Percentiles rank a stretch among this genome's conserved stretches.
Evolutionary conservation across 1,140 invertebrate genomes (phyloP).

Genomic region (Bactericera cockerelli): DNA sequence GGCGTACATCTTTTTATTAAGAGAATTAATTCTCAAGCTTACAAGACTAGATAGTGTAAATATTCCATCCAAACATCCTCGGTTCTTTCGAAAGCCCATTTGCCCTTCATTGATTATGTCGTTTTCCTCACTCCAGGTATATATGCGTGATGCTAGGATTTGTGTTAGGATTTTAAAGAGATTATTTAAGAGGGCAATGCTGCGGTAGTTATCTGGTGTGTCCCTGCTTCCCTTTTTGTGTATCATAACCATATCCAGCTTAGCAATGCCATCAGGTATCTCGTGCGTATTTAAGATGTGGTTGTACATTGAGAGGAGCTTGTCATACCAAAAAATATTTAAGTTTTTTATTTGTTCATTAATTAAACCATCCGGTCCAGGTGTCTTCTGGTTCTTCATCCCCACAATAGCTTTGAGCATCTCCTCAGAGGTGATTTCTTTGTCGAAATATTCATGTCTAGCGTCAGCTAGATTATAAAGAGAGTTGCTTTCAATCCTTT

Average conservation of each 20-base stretch:
- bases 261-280: slow-evolving; percentile 11
- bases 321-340: neutral
- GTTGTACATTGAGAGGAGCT: slow-evolving; percentile 13
- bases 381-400: slow-evolving; percentile 14
- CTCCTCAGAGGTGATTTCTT: neutral
- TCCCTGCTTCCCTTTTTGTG: slow-evolving; percentile 19
- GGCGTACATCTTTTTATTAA: slow-evolving; percentile 7
- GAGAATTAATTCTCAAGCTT: neutral
- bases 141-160: slow-evolving; percentile 20
- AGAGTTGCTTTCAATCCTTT: neutral
- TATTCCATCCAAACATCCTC: slow-evolving; percentile 20
- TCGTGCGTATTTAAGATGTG: slow-evolving; percentile 8
- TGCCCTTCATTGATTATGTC: slow-evolving; percentile 21
- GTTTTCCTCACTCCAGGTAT: slow-evolving; percentile 16
- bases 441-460: neutral
- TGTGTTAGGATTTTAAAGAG: slow-evolving; percentile 21
- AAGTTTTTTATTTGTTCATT: slow-evolving; percentile 16
- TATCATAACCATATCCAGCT: slow-evolving; percentile 14
- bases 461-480: neutral
- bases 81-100: slow-evolving; percentile 21
- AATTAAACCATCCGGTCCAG: slow-evolving; percentile 17
- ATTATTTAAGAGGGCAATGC: slow-evolving; percentile 21
- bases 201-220: slow-evolving; percentile 22
- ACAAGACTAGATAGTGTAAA: slow-evolving; percentile 15
- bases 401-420: neutral